These are phyloP conservation scores for Pararge aegeria DNA, from an alignment of 1,140 invertebrate species.

Conservation along the genomic window DNA sequence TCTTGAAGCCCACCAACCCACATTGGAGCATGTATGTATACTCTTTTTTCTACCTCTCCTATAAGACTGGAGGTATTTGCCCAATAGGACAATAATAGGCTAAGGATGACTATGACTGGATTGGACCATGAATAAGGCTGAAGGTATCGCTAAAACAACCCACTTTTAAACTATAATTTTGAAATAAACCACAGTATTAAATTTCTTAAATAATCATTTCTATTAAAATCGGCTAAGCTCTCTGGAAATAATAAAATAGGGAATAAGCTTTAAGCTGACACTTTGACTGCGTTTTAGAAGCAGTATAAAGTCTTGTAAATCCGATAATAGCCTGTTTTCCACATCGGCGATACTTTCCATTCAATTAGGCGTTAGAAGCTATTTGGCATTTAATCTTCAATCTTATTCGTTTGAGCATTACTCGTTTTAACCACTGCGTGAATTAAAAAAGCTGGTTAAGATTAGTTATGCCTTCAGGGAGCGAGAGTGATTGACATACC, in stretches of 20 bases:
- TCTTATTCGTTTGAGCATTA: constrained; percentile 11
- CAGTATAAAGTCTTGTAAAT: constrained; percentile 4
- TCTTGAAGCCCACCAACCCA: too few relatives aligned
- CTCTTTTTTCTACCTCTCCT: too few relatives aligned
- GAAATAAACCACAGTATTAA: too few relatives aligned
- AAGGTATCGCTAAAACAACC: too few relatives aligned
- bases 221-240: too few relatives aligned
- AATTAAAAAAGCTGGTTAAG: constrained; percentile 20
- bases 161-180: too few relatives aligned
- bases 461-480: constrained; percentile 9
- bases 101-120: too few relatives aligned
- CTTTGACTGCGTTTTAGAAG: background rate
- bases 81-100: too few relatives aligned
- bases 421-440: constrained; percentile 19
- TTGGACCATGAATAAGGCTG: too few relatives aligned
- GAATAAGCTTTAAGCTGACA: background rate
- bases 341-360: background rate
- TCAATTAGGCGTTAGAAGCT: constrained; percentile 12
- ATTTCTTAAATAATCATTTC: too few relatives aligned
- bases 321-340: constrained; percentile 6
- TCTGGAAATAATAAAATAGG: background rate
- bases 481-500: constrained; percentile 14
- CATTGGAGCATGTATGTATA: too few relatives aligned
- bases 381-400: constrained; percentile 10
- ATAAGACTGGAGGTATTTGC: too few relatives aligned